Evolutionary conservation across 2,113 vertebrate species (phyloP).

Genomic region (Porphyrio hochstetteri): DNA sequence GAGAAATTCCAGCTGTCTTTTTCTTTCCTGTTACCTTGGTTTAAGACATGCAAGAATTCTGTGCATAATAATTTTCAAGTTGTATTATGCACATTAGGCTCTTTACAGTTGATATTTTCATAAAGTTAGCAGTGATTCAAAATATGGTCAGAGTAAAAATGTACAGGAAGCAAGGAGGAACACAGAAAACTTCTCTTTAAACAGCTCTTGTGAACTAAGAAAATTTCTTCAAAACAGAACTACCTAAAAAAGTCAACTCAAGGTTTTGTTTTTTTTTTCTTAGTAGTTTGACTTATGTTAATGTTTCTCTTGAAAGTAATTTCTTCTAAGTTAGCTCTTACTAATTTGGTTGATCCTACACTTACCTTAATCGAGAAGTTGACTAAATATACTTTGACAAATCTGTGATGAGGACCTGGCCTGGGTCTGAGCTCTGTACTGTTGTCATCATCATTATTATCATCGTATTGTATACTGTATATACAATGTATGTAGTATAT

Average conservation of each 20-base stretch:
- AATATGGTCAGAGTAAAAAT: background rate
- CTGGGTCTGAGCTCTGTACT: background rate
- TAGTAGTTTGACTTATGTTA: background rate
- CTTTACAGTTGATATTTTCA: background rate
- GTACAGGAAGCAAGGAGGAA: background rate
- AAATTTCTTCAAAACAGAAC: background rate
- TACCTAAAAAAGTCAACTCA: background rate
- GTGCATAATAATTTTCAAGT: background rate
- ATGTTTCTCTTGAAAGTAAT: background rate
- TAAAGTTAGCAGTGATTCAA: background rate
- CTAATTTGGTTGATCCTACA: background rate
- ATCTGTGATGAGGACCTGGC: background rate
- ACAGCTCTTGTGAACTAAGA: background rate
- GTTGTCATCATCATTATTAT: no score
- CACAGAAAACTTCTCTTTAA: background rate
- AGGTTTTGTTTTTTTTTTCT: background rate
- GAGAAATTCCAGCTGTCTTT: background rate
- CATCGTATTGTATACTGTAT: no score
- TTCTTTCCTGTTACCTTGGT: background rate
- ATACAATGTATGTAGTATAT: no score
- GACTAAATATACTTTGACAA: background rate
- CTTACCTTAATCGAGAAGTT: background rate
- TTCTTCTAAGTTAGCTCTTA: background rate
- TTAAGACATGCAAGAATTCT: background rate
- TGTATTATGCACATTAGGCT: background rate